Evolutionary conservation across 2,888 invertebrate species (phyloP).

Genomic region (Eristalis arbustorum): DNA sequence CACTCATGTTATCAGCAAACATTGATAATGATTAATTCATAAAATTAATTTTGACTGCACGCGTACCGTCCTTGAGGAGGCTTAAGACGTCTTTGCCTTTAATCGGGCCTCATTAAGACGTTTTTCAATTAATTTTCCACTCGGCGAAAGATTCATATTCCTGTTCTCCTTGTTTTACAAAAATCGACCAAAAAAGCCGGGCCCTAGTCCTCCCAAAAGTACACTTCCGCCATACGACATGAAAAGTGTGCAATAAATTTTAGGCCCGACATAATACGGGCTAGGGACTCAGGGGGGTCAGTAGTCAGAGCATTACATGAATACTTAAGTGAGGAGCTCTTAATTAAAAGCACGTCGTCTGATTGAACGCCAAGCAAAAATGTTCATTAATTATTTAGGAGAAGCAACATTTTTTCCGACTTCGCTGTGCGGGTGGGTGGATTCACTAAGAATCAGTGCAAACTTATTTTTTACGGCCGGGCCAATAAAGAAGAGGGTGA

Average conservation of each 20-base stretch:
- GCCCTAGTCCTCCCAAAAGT: neutral
- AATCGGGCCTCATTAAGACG: slow-evolving; percentile 57
- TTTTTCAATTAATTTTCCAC: slow-evolving; percentile 64
- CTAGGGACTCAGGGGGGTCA: neutral
- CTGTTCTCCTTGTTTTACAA: neutral
- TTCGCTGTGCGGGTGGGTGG: neutral
- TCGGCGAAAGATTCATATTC: neutral
- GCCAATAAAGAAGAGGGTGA: slow-evolving; percentile 7
- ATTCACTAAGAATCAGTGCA: neutral
- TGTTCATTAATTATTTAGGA: slow-evolving; percentile 66
- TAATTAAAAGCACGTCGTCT: slow-evolving; percentile 65
- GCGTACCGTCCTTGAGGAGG: slow-evolving; percentile 40
- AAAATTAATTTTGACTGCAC: slow-evolving; percentile 41
- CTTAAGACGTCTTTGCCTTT: slow-evolving; percentile 25
- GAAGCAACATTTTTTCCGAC: slow-evolving; percentile 31
- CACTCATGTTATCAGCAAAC: slow-evolving; percentile 40
- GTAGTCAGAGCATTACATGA: slow-evolving; percentile 49
- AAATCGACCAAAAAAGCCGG: neutral
- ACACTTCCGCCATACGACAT: neutral
- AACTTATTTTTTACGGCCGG: slow-evolving; percentile 2
- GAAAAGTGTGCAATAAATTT: slow-evolving; percentile 39
- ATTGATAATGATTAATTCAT: slow-evolving; percentile 65
- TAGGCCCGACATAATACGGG: slow-evolving; percentile 2
- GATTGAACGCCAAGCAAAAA: slow-evolving; percentile 59
- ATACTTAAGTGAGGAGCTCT: slow-evolving; percentile 62